Base-by-base conservation (phyloP, 2,888 invertebrate species). In the Caenorhabditis angaria region DNA sequence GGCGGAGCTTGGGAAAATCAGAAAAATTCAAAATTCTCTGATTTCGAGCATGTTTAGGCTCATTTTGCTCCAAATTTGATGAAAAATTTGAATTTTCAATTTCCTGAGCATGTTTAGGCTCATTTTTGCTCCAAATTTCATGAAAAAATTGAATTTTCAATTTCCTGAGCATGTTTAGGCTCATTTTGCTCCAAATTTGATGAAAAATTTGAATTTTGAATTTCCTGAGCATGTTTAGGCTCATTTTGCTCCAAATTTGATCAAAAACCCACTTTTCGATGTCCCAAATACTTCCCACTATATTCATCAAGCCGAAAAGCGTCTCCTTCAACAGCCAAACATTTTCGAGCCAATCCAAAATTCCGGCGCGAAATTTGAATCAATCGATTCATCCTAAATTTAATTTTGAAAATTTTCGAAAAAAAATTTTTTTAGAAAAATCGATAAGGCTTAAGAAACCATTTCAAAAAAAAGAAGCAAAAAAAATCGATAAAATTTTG, bases 291-390 rank as follows among this genome's bases (percentile, higher is more conserved):
- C 69, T 86, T 86, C 58, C 78, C 61, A 53, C 78, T 74, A 70
- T 80, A 86, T 67, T 86, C 86, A 18, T 71, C 70, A 62, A 86
- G 76, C 35, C 85, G 72, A 70, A 87, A 86, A 25, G 84, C 80
- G 65, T 86, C 86, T 14, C 76, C 69, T 22, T 67, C 68, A n/a
- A 65, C 59, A 0, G 74, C 50, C 25, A 67, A 65, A 41, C 41
- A 41, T 41, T 18, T 41, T 14, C 18, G 10, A 12, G 41, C 41
- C 14, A 41, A 14, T 12, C 18, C 54, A 5, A 50, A 60, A 25
- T 41, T 41, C 41, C 63, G 50, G 51, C 71, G 63, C 6, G 65
- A 56, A 50, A 63, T 63, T 55, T 41, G 27, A 28, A 73, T 48
- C 22, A 69, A 58, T 29, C 73, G 50, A 32, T 63, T 62, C 68